Evolutionary conservation across 2,888 invertebrate genomes (phyloP), one percentile per base, ranked within the genome.

Genomic region (Pantelozetes paolii): DNA sequence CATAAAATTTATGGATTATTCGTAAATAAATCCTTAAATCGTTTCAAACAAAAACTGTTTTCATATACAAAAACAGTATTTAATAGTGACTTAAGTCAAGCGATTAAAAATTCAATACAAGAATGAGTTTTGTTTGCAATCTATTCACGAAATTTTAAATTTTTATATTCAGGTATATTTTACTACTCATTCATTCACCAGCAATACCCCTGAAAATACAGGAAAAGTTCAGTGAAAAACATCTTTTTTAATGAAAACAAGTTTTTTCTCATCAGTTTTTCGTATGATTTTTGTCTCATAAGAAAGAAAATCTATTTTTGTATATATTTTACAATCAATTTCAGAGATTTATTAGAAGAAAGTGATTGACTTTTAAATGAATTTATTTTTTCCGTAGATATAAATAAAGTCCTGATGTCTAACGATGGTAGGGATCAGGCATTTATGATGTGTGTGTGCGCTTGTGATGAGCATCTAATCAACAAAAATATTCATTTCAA

Each of bases 281-380:
- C 23, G 13, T 54, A n/a, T n/a, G n/a, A n/a, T 20, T 45, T 45
- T 45, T 45, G 45, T 45, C 15, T 15, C 18, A 11, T 45, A 45
- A 45, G 15, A 45, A 6, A n/a, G n/a, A n/a, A n/a, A n/a, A 45
- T 11, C 45, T 45, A 15, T 45, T 36, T 45, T 45, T 45, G 45
- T 45, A 13, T 45, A 45, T 45, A 45, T 15, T 45, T 45, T 45
- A 2, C 45, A 11, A 45, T 54, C n/a, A 54, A 54, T 54, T 54
- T 23, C 8, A 20, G 26, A 62, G n/a, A 32, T 62, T 62, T 62
- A 62, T 62, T 40, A 42, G 36, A 67, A 23, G 42, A 67, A 67
- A 40, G 67, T 42, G 67, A 67, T 67, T 67, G 67, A 67, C 23
- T 67, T 23, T 40, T 23, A 67, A 67, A 42, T 23, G 23, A 30